Evolutionary conservation across 2,113 vertebrate species (phyloP), one percentile per base, ranked within the genome.

Genomic region (Tachysurus fulvidraco): DNA sequence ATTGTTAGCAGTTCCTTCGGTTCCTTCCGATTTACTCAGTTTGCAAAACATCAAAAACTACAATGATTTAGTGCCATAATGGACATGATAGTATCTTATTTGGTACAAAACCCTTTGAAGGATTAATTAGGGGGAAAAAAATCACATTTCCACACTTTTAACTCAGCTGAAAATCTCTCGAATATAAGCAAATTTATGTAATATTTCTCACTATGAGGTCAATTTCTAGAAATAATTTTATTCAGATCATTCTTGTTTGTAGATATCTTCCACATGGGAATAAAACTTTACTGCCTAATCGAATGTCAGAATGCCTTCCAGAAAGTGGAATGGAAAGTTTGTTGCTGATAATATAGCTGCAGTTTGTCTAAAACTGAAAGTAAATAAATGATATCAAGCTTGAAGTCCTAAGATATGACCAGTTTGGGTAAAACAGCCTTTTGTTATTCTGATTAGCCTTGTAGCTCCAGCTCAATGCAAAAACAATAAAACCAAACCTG

Each of bases 71-170:
- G 12, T 6, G 30, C 17, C 13, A 60, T 81, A 81, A 81, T 60
- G 78, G 55, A 81, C 5, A 54, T 57, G 54, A 80, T 80, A 80
- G 10, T 2, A 59, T 80, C 19, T 36, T 36, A 80, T 80, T 80
- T 59, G 4, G 30, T 21, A 23, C 0, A 2, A 80, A 79, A 80
- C 0, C 28, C 28, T 80, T 59, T 36, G 30, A 80, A 80, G 11
- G 19, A 80, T 12, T 59, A 57, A 80, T 30, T 57, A 80, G 9
- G 4, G 69, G 55, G 13, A 57, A 57, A 67, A 44, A 71, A 41
- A 71, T 71, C 36, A 9, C 36, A 71, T 71, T 41, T 41, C 41
- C 16, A 21, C 67, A 41, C 67, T 30, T 64, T 64, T 64, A n/a
- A 9, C 62, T n/a, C 4, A 67, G 19, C 30, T 41, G 19, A 46